Conservation (phyloP, 2,888 invertebrate genomes). For the Hyposoter dolosus region DNA sequence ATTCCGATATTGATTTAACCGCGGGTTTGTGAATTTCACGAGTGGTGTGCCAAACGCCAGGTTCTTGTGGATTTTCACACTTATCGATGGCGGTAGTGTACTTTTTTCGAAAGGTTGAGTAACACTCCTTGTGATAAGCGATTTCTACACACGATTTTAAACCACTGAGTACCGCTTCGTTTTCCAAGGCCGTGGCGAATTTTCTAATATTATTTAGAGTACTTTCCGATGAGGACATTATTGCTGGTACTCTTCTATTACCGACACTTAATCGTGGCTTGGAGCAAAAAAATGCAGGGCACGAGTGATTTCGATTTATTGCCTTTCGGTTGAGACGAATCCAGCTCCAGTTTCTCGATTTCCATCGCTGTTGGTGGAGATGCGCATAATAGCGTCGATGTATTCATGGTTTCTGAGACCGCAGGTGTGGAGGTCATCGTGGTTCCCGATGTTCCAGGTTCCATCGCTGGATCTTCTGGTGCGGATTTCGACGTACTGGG, state of each 20-base stretch:
- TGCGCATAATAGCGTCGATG: not conserved
- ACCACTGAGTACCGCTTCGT: not conserved
- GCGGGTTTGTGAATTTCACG: too few relatives aligned
- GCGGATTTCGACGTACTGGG: slow-evolving; percentile 12
- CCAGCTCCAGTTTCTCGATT: not conserved
- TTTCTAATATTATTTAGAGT: not conserved
- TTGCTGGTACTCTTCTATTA: not conserved
- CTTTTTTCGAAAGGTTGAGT: too few relatives aligned
- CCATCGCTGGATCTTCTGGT: not conserved
- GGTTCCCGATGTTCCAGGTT: slow-evolving; percentile 1
- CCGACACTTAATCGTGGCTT: not conserved
- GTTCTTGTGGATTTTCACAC: too few relatives aligned
- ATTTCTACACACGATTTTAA: not conserved
- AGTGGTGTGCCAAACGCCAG: too few relatives aligned
- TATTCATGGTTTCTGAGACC: not conserved
- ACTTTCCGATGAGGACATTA: not conserved
- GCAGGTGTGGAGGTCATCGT: slow-evolving; percentile 17
- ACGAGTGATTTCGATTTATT: not conserved
- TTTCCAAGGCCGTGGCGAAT: not conserved
- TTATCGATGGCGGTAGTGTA: too few relatives aligned
- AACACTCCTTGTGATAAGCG: not conserved
- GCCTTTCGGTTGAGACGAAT: not conserved
- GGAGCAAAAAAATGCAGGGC: slow-evolving; percentile 4
- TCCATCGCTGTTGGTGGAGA: slow-evolving; percentile 10
- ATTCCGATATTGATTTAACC: too few relatives aligned